These are phyloP conservation scores for Craterocephalus amniculus DNA, from an alignment of 2,797 vertebrate species.

Conservation along the genomic window DNA sequence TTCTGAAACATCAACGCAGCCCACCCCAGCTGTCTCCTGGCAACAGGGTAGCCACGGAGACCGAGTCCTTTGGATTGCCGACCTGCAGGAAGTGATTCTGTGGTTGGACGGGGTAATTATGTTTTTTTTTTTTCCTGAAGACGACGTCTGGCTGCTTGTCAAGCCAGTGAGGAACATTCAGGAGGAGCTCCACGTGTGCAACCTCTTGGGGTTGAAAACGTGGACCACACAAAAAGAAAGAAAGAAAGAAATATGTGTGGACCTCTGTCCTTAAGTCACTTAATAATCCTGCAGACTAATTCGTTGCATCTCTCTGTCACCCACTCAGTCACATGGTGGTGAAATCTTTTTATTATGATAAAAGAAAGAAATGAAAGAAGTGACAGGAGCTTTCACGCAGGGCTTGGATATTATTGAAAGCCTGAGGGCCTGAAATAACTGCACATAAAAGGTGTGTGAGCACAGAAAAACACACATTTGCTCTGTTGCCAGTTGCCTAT, in stretches of 20 bases:
- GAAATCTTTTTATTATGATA: slow-evolving; percentile 54
- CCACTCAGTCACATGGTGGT: slow-evolving; percentile 55
- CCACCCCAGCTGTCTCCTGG: slow-evolving; percentile 70
- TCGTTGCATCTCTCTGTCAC: slow-evolving; percentile 38
- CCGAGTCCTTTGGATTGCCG: slow-evolving; percentile 52
- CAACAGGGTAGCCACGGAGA: slow-evolving; percentile 80
- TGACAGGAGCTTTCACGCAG: slow-evolving; percentile 56
- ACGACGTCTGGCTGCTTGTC: slow-evolving; percentile 41
- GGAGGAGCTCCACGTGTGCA: slow-evolving; percentile 36
- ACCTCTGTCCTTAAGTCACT: slow-evolving; percentile 2
- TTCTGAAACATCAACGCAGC: slow-evolving; percentile 53
- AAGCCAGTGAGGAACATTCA: slow-evolving; percentile 32
- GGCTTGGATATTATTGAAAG: slow-evolving; percentile 53
- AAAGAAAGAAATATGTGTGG: background rate
- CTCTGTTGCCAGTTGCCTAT: slow-evolving; percentile 24
- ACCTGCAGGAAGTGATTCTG: slow-evolving; percentile 67
- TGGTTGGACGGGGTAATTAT: slow-evolving; percentile 67
- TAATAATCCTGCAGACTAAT: slow-evolving; percentile 39
- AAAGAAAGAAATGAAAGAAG: slow-evolving; percentile 46
- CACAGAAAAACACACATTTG: slow-evolving; percentile 26
- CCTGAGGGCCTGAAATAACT: slow-evolving; percentile 56
- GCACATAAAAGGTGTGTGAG: slow-evolving; percentile 41
- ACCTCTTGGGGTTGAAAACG: slow-evolving; percentile 29
- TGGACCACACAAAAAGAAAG: slow-evolving; percentile 8
- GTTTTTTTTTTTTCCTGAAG: slow-evolving; percentile 57